Evolutionary conservation across 2,113 vertebrate genomes (phyloP).

Genomic region (Oxyruncus cristatus): DNA sequence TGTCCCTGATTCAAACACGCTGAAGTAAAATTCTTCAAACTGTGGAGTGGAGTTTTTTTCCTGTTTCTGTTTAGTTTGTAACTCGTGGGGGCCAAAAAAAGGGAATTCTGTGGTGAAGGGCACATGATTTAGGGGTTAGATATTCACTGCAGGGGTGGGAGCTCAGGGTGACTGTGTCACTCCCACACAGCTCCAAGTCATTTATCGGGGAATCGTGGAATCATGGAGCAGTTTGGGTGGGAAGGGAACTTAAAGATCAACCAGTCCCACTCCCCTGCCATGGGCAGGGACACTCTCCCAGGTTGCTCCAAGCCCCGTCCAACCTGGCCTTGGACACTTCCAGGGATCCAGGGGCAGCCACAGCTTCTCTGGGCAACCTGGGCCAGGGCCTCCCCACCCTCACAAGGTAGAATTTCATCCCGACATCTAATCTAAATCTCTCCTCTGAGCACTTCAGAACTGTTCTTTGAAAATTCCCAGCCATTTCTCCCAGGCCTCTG

Average conservation of each 20-base stretch:
- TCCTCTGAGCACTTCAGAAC: neutral
- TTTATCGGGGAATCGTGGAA: neutral
- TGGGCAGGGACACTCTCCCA: neutral
- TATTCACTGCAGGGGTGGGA: neutral
- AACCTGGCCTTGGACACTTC: rapidly evolving
- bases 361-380: neutral
- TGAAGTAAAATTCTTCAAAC: neutral
- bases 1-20: neutral
- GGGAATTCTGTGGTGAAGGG: neutral
- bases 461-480: neutral
- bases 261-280: neutral
- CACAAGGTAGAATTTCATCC: rapidly evolving
- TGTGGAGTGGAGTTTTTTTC: rapidly evolving
- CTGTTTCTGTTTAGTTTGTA: neutral
- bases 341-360: neutral
- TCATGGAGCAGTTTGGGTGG: neutral
- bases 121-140: rapidly evolving
- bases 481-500: neutral
- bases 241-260: neutral
- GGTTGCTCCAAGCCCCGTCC: rapidly evolving
- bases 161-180: neutral
- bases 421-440: neutral
- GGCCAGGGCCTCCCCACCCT: rapidly evolving
- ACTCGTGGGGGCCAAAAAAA: neutral
- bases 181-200: neutral